Percentiles rank a stretch among this genome's conserved stretches.
These are phyloP conservation scores for Ichneumon xanthorius DNA, from an alignment of 2,888 invertebrate species.

Conservation along the genomic window DNA sequence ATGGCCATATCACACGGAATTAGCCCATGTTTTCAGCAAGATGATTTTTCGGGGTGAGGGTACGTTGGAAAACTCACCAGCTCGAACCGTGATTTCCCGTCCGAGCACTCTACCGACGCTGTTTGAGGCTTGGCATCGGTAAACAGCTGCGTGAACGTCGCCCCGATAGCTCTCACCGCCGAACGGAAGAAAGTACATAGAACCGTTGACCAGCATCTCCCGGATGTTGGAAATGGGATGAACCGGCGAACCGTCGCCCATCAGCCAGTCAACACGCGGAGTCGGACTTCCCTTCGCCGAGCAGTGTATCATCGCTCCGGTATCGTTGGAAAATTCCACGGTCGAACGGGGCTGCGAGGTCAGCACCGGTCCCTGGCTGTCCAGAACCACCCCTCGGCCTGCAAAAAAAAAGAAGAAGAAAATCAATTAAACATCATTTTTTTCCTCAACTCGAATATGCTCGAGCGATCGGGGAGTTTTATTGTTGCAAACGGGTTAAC, in stretches of 20 bases:
- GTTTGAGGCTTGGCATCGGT: constrained; percentile 89
- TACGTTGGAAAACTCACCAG: constrained; percentile 88
- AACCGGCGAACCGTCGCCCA: constrained; percentile 90
- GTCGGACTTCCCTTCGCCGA: constrained; percentile 92
- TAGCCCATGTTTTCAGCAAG: too few relatives aligned
- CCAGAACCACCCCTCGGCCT: constrained; percentile 83
- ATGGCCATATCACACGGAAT: too few relatives aligned
- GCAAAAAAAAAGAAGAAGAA: constrained; percentile 65
- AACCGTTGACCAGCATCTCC: constrained; percentile 92
- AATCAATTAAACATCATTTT: not conserved
- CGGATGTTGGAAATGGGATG: constrained; percentile 89
- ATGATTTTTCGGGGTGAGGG: not conserved
- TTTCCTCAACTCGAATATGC: not conserved
- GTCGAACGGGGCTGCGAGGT: constrained; percentile 91
- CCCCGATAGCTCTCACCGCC: constrained; percentile 92
- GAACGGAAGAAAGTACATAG: constrained; percentile 94
- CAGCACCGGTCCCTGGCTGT: constrained; percentile 91
- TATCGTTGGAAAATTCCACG: constrained; percentile 91
- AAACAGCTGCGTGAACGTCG: constrained; percentile 94
- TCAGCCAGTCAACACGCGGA: constrained; percentile 92
- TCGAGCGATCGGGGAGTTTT: not conserved
- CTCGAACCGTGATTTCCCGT: constrained; percentile 94
- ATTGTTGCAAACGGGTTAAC: not conserved
- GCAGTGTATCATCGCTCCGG: constrained; percentile 91
- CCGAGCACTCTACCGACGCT: constrained; percentile 92